Percentiles rank a stretch among this genome's conserved stretches.
Conservation (phyloP, 2,888 invertebrate genomes). For the Lithosia quadra region DNA sequence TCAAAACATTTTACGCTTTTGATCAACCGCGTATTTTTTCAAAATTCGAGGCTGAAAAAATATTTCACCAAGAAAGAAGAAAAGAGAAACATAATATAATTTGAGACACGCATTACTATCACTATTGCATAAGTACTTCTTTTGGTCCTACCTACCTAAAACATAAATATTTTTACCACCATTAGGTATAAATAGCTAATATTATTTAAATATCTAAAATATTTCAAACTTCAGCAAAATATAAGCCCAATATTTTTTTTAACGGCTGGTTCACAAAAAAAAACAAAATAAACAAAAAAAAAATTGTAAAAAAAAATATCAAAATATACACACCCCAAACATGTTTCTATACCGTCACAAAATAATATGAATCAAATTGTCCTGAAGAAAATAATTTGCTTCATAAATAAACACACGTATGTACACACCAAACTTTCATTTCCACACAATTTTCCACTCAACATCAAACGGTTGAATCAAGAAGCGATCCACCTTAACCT, state of each 20-base stretch:
- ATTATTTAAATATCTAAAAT: too few relatives aligned
- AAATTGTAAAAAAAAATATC: neutral
- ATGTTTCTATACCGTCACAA: neutral
- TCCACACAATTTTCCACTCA: conserved; percentile 22
- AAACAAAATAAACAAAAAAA: neutral
- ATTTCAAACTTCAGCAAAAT: neutral
- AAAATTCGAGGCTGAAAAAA: too few relatives aligned
- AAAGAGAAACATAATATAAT: too few relatives aligned
- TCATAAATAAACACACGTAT: conserved; percentile 5
- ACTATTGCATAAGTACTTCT: too few relatives aligned
- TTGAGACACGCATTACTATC: too few relatives aligned
- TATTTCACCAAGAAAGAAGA: too few relatives aligned
- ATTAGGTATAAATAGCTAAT: too few relatives aligned
- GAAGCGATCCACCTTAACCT: conserved; percentile 22
- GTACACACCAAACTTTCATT: conserved; percentile 21
- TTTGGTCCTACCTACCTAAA: too few relatives aligned
- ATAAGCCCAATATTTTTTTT: neutral
- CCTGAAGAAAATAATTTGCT: neutral
- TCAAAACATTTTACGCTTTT: too few relatives aligned
- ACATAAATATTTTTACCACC: too few relatives aligned
- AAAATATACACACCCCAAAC: neutral
- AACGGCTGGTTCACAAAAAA: neutral
- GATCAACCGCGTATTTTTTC: too few relatives aligned
- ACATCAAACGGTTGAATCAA: conserved; percentile 19
- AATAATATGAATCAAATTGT: conserved; percentile 1